phyloP scores from a whole-genome alignment of 2,797 vertebrate species.

The Ceryle rudis region DNA sequence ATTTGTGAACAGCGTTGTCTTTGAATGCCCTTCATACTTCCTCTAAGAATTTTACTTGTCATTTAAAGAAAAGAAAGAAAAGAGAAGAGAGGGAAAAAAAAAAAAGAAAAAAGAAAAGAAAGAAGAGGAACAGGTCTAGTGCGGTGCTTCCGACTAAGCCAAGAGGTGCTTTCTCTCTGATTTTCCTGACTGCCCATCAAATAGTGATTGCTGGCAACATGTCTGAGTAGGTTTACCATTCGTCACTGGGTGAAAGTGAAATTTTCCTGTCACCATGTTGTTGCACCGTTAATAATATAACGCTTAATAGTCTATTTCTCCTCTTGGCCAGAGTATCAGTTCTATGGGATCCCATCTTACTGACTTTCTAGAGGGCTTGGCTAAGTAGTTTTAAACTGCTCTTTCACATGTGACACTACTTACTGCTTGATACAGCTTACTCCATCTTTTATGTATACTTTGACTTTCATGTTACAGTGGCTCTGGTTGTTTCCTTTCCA shows the following conservation, averaged over 20 bases:
- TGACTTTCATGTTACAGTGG: background rate
- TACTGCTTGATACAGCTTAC: background rate
- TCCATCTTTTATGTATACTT: background rate
- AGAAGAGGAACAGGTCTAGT: too few species aligned
- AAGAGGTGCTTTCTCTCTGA: background rate
- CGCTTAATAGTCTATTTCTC: background rate
- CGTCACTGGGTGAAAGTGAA: background rate
- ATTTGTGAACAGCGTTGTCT: background rate
- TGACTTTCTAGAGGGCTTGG: background rate
- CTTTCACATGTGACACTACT: background rate
- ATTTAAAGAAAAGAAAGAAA: background rate
- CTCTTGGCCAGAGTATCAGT: background rate
- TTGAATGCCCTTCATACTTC: background rate
- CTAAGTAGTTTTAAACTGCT: background rate
- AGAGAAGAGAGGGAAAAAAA: background rate
- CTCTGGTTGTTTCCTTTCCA: background rate
- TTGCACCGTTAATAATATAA: background rate
- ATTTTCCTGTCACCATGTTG: rapidly evolving
- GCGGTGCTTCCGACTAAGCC: background rate
- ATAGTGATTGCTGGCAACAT: background rate
- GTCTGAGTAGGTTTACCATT: background rate
- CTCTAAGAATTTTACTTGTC: background rate
- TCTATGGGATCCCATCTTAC: rapidly evolving
- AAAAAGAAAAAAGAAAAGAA: background rate
- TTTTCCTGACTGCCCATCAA: background rate